Percentiles rank a stretch among this genome's conserved stretches.
Conservation (phyloP, 2,797 vertebrate species). For the Catostomus latipinnis region DNA sequence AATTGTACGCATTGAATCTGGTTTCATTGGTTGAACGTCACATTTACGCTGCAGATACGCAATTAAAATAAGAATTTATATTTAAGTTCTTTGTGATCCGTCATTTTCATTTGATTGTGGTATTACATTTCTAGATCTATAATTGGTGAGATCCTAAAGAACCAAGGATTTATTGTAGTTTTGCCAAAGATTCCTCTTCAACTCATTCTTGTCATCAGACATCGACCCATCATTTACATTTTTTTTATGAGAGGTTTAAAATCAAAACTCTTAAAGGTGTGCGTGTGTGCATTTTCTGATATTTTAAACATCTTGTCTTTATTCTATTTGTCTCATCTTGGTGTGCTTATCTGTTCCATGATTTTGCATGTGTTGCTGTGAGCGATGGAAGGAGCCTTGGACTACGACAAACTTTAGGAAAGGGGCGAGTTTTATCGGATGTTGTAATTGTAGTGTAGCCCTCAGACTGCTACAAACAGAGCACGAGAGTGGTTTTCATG, state of each 20-base stretch:
- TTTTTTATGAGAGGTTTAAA: constrained; percentile 41
- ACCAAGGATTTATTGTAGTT: constrained; percentile 42
- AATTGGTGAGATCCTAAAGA: background rate
- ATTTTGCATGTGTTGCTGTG: constrained; percentile 42
- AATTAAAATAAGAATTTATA: background rate
- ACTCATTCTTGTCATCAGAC: constrained; percentile 1
- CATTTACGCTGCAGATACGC: background rate
- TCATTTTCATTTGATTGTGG: no score
- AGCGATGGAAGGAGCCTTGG: constrained; percentile 36
- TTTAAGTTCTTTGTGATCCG: no score
- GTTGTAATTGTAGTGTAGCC: constrained; percentile 32
- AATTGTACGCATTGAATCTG: no score
- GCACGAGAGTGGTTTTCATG: constrained; percentile 20
- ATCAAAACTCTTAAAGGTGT: background rate
- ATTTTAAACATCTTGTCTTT: background rate
- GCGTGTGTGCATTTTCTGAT: constrained; percentile 25
- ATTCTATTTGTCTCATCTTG: constrained; percentile 5
- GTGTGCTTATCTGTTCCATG: constrained; percentile 26
- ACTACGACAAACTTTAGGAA: constrained; percentile 37
- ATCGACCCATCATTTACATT: constrained; percentile 16
- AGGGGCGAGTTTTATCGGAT: constrained; percentile 41
- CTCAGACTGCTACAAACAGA: background rate
- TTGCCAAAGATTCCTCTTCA: constrained; percentile 32
- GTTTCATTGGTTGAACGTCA: background rate
- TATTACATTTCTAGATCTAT: no score